A percentile compares a stretch with the other conserved stretches of the same genome.
phyloP scores from a whole-genome alignment of 2,113 vertebrate species.

The Eulemur macaco region DNA sequence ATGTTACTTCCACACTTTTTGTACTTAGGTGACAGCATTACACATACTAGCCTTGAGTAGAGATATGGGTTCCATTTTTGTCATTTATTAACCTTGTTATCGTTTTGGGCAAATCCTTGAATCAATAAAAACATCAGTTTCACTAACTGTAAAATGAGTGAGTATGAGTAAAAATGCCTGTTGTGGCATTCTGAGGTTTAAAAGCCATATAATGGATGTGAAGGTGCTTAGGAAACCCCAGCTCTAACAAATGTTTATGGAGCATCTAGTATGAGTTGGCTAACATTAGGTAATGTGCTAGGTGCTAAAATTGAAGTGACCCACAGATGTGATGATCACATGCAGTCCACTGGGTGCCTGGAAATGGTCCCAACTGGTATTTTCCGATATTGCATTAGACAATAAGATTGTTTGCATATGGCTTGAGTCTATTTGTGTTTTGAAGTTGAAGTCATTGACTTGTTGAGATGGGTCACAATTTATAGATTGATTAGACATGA shows the following conservation, averaged over 20 bases:
- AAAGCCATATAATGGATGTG: not conserved
- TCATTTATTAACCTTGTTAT: not conserved
- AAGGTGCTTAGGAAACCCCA: not conserved
- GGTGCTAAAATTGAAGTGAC: not conserved
- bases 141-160: not conserved
- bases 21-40: not conserved
- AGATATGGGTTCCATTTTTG: not conserved
- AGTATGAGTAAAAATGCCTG: not conserved
- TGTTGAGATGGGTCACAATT: not conserved
- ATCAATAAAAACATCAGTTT: not conserved
- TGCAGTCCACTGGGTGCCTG: accelerated
- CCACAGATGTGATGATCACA: accelerated
- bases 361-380: not conserved
- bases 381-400: no score
- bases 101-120: not conserved
- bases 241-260: not conserved
- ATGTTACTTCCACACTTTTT: not conserved
- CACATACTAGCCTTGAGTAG: not conserved
- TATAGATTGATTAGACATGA: not conserved
- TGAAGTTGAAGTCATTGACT: not conserved
- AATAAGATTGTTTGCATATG: no score
- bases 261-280: not conserved
- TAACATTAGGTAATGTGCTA: not conserved
- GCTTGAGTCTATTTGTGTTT: not conserved
- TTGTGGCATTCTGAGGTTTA: not conserved